Conservation (phyloP, 2,888 invertebrate genomes). For the Syritta pipiens region DNA sequence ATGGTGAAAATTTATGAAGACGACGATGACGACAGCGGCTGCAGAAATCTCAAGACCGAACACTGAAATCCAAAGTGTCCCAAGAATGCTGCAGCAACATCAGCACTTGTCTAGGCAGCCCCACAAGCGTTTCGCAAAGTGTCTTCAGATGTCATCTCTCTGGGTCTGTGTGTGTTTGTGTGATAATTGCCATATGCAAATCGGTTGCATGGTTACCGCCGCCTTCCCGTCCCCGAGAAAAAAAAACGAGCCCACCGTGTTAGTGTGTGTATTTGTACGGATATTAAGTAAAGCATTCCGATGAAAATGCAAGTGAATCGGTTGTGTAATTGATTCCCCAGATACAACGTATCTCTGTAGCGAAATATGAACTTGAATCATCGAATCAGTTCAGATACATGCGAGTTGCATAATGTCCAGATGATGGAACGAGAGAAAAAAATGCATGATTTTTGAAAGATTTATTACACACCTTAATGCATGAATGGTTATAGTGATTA, state of each 20-base stretch:
- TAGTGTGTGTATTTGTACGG: conserved; percentile 44
- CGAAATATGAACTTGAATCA: conserved; percentile 48
- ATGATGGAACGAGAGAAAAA: neutral
- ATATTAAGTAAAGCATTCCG: conserved; percentile 53
- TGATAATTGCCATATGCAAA: too few relatives aligned
- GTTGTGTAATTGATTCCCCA: conserved; percentile 22
- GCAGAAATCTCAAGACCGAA: too few relatives aligned
- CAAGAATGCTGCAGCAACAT: too few relatives aligned
- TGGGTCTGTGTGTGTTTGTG: neutral
- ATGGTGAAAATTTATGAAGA: too few relatives aligned
- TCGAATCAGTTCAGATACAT: neutral
- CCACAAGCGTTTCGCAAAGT: too few relatives aligned
- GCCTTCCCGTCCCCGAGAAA: conserved; percentile 16
- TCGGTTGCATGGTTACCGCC: neutral
- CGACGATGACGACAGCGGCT: too few relatives aligned
- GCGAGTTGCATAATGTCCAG: conserved; percentile 34
- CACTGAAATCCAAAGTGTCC: too few relatives aligned
- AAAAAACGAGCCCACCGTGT: neutral
- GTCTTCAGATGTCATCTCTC: too few relatives aligned
- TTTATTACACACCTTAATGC: conserved; percentile 67
- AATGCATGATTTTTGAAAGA: conserved; percentile 31
- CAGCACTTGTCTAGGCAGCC: too few relatives aligned
- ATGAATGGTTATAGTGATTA: conserved; percentile 68
- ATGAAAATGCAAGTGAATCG: conserved; percentile 53
- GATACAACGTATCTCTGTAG: neutral